Base-by-base conservation (phyloP, 2,113 vertebrate genomes). In the Myxocyprinus asiaticus region DNA sequence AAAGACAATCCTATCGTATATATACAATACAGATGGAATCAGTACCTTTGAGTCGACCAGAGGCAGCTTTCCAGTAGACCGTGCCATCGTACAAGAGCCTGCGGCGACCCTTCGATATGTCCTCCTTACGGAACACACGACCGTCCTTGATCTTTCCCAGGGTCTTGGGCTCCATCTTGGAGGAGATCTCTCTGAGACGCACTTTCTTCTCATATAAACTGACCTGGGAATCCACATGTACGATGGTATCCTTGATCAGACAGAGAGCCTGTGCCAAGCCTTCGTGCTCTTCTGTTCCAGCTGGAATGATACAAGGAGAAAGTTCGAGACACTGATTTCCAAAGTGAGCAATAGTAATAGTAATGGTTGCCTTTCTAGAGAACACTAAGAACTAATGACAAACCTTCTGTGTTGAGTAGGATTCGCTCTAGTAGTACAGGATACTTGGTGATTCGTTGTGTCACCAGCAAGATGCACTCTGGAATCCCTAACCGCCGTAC, bases 371-470 rank as follows among this genome's bases (percentile, higher is more conserved):
- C 22, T 33, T 33, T 33, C 22, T 33, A 33, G 22, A 33, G 22
- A 33, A 33, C 22, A 33, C 22, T 33, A 3, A 33, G 55, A 58
- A 14, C n/a, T 14, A 53, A 53, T 4, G 0, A 8, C 44, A 1
- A 71, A 98, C 97, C 97, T 94, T 96, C 93, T 0, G 96, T 98
- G 83, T 98, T 96, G 68, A 96, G 95, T 6, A 98, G 87, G 50
- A 99, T 93, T 0, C 97, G 93, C 56, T 99, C 97, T 87, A 99
- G 91, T 53, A 99, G 88, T 0, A 97, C 96, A 0, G 98, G 98
- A 72, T 99, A 99, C 76, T 99, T 99, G 69, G 95, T 99, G 82
- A 99, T 96, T 78, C 98, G 96, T 82, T 99, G 98, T 0, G 98
- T 98, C 2, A 99, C 96, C 12, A 99, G 88, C 0, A 99, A 92